Conservation (phyloP, 2,888 invertebrate genomes). For the Acronicta alni region DNA sequence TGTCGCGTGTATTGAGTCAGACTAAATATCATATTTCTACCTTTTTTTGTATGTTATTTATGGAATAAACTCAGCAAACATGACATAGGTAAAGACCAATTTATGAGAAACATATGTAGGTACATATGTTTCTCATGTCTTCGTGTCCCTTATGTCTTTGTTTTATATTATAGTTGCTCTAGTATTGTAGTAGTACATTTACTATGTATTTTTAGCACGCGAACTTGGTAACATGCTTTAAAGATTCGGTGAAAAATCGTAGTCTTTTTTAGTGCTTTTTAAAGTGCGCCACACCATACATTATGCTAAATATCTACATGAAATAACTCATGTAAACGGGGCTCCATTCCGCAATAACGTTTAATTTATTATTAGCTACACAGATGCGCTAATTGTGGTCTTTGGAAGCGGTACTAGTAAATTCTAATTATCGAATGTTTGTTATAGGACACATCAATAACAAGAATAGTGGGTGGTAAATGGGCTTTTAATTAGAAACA, state of each 20-base stretch:
- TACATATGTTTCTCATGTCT: too few relatives aligned
- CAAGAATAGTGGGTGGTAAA: conserved; percentile 1
- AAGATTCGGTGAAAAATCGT: not conserved
- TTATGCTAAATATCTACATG: not conserved
- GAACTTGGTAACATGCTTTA: not conserved
- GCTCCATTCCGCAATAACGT: not conserved
- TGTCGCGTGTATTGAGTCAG: conserved; percentile 46
- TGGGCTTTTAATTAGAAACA: conserved; percentile 1
- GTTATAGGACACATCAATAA: conserved; percentile 12
- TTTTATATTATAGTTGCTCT: conserved; percentile 16
- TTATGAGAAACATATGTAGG: conserved; percentile 40
- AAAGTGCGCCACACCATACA: too few relatives aligned
- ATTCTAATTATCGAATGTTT: conserved; percentile 6
- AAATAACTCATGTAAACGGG: not conserved
- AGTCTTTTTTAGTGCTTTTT: not conserved
- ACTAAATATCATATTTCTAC: conserved; percentile 36
- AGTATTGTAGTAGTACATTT: conserved; percentile 8
- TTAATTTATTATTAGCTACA: conserved; percentile 4
- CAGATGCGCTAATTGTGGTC: conserved; percentile 9
- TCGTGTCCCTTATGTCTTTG: conserved; percentile 8
- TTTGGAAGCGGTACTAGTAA: not conserved
- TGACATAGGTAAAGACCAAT: conserved; percentile 33
- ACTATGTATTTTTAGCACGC: conserved; percentile 19
- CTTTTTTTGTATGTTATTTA: conserved; percentile 40
- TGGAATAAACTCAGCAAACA: conserved; percentile 44